These are phyloP conservation scores for Macrosteles quadrilineatus DNA, from an alignment of 1,140 invertebrate genomes.

Conservation along the genomic window DNA sequence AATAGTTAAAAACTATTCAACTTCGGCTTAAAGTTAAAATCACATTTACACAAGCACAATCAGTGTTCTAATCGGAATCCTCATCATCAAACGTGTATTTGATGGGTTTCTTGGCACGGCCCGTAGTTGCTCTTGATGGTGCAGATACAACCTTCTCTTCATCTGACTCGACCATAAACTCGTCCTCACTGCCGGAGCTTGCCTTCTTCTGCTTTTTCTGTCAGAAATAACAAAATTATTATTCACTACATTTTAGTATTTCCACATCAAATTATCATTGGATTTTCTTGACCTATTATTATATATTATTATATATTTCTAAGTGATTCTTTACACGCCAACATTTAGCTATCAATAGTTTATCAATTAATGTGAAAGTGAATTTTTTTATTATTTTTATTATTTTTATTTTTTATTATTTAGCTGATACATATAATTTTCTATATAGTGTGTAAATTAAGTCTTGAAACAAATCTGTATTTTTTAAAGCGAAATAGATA, in stretches of 20 bases:
- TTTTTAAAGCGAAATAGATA: no score
- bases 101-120: constrained; percentile 29
- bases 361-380: neutral
- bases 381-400: no score
- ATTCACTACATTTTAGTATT: neutral
- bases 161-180: neutral
- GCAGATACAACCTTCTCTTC: neutral
- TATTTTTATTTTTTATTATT: no score
- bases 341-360: neutral
- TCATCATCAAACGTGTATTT: constrained; percentile 32
- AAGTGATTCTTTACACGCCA: neutral
- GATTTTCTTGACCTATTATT: neutral
- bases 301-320: neutral
- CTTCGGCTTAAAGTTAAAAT: neutral
- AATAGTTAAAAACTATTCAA: neutral
- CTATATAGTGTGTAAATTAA: no score
- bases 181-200: constrained; percentile 12
- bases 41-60: neutral
- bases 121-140: neutral
- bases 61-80: constrained; percentile 2
- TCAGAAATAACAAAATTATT: neutral
- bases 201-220: constrained; percentile 31
- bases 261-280: neutral
- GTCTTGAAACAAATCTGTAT: no score
- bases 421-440: neutral